Evolutionary conservation across 2,797 vertebrate species (phyloP), one percentile per base, ranked within the genome.

Genomic region (Muscicapa striata): DNA sequence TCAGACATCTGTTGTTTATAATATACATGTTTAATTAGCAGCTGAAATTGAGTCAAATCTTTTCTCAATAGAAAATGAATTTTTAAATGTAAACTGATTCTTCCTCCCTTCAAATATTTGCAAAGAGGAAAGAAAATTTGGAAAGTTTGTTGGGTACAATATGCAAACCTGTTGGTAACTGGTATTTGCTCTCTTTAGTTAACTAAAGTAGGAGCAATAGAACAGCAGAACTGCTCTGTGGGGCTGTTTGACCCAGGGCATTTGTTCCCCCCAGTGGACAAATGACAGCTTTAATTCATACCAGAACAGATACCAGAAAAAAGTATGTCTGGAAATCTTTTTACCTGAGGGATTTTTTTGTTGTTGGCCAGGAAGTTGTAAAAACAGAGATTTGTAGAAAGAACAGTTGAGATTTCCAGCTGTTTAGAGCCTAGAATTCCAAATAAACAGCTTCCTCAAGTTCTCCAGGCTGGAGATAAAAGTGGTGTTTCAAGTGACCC

Each of bases 371-470:
- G 80, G 84, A 94, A 95, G 49, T 8, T 87, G 54, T 84, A 79
- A 92, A 92, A 84, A 36, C 55, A 91, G 81, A 74, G 29, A 81
- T 91, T 29, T 93, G 30, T 69, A 66, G 55, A 81, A 80, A 68
- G n/a, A 84, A 7, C 61, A 55, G 59, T n/a, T 59, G 67, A 82
- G 54, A 61, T 90, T 94, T 94, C 84, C 92, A 89, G 61, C 84
- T 93, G 41, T 80, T 95, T 77, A 70, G 57, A 90, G 78, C 36
- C 62, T 78, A 51, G 54, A 89, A 86, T 85, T 85, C 76, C 49
- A 74, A 67, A 91, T 46, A 83, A 89, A 83, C 29, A 91, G 45
- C 55, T 91, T 92, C 61, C 78, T 77, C 38, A 64, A 59, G 48
- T 32, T 94, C 41, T 93, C 64, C 61, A 80, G 68, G 8, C 16